Evolutionary conservation across 2,113 vertebrate species (phyloP).

Genomic region (Proteles cristata): DNA sequence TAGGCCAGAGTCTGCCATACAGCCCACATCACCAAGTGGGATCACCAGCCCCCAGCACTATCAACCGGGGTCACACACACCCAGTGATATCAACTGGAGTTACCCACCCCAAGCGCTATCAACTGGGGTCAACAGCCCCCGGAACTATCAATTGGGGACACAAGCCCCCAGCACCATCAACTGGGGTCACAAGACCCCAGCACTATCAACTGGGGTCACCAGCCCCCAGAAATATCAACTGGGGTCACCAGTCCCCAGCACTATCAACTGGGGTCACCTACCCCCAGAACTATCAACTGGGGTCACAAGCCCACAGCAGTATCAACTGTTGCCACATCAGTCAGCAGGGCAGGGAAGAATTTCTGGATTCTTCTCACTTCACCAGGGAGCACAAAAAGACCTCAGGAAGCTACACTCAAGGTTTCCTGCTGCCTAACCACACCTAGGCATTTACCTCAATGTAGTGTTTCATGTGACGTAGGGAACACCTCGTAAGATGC

Average conservation of each 20-base stretch:
- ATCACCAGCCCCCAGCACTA: too few species aligned
- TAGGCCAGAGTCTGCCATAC: too few species aligned
- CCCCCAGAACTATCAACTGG: neutral
- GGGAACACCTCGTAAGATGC: neutral
- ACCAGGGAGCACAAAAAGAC: neutral
- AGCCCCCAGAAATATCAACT: neutral
- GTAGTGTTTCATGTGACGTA: neutral
- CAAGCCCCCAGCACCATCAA: too few species aligned
- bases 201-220: neutral
- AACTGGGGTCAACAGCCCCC: too few species aligned
- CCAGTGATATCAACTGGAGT: neutral
- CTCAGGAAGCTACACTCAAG: rapidly evolving
- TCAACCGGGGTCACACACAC: neutral
- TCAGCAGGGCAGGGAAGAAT: neutral
- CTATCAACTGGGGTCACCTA: neutral
- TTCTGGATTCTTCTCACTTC: neutral
- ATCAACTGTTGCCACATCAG: neutral
- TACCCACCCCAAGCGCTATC: neutral
- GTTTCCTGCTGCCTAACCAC: neutral
- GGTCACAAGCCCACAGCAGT: neutral
- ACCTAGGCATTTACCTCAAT: neutral
- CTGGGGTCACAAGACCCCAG: neutral
- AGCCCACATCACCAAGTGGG: neutral
- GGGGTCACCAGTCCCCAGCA: neutral
- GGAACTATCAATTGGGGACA: too few species aligned